Conservation (phyloP, 2,113 vertebrate genomes). For the Oreochromis spilurus region DNA sequence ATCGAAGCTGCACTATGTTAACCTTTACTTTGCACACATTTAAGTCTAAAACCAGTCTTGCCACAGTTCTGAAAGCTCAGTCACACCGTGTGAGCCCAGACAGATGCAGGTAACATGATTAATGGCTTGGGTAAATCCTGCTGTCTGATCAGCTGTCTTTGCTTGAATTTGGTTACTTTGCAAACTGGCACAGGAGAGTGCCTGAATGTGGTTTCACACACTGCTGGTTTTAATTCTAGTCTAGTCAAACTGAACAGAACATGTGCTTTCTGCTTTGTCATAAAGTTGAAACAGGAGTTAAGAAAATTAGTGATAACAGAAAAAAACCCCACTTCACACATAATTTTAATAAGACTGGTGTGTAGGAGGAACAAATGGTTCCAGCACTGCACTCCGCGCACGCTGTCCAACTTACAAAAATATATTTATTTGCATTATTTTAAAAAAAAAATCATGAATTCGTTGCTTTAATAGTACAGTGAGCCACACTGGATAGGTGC, state of each 20-base stretch:
- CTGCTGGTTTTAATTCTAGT: not conserved
- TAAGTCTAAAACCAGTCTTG: not conserved
- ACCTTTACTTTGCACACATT: not conserved
- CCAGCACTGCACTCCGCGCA: not conserved
- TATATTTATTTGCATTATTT: not conserved
- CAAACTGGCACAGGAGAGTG: not conserved
- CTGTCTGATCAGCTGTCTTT: not conserved
- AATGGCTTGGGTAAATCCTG: not conserved
- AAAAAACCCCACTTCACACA: not conserved
- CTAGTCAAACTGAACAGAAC: not conserved
- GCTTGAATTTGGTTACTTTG: constrained; percentile 32
- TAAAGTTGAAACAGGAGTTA: not conserved
- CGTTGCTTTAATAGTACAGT: too few species aligned
- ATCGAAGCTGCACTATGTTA: accelerated
- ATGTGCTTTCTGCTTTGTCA: not conserved
- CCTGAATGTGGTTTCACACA: constrained; percentile 12
- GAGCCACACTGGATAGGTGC: too few species aligned
- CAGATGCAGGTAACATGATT: not conserved
- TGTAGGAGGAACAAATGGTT: not conserved
- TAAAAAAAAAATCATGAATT: too few species aligned
- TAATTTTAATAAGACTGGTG: not conserved
- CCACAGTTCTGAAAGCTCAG: not conserved
- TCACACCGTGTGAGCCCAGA: not conserved
- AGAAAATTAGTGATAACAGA: not conserved
- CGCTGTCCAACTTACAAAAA: not conserved